Base-by-base conservation (phyloP, 2,797 vertebrate genomes). In the Acanthurus leucopareius region DNA sequence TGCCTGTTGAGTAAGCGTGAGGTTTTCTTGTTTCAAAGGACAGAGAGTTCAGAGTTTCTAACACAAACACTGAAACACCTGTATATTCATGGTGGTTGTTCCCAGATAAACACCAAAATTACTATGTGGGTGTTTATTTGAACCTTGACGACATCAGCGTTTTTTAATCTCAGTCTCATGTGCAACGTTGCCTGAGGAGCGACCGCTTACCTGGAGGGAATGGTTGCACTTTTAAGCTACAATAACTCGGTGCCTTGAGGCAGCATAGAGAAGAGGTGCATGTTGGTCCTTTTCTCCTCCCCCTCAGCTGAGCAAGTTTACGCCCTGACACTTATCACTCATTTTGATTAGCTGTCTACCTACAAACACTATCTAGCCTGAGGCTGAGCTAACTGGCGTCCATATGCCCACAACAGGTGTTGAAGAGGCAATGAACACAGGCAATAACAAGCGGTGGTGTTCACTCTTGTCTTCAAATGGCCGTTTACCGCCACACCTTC, bases 341-440 rank as follows among this genome's bases (percentile, higher is more conserved):
- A 90, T 84, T 83, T 83, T 84, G 82, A 90, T 83, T 76, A 85
- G 82, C 79, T 83, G 86, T 85, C 78, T 81, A 57, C 65, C 57
- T 61, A 13, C 62, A 88, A 87, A 88, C 5, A 1, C 67, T 63
- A 15, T 68, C 56, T 42, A 56, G 85, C 90, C 80, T 32, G n/a
- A 79, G 81, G 82, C 80, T 52, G 62, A 63, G 67, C 77, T 83
- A 89, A 82, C 79, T 57, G 66, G 57, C 45, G 4, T 83, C 75
- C 73, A 69, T 70, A 79, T 84, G 79, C 60, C 69, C 45, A 80
- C 77, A 85, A 79, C 84, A 87, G 85, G 78, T 91, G 87, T 81
- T 86, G 62, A 77, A 77, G 60, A 84, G 73, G 69, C 84, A 67
- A 80, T 88, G 65, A 87, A 80, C 4, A 4, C n/a, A 75, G 60